Evolutionary conservation across 2,888 invertebrate genomes (phyloP), one percentile per base, ranked within the genome.

Genomic region (Allophyes oxyacanthae): DNA sequence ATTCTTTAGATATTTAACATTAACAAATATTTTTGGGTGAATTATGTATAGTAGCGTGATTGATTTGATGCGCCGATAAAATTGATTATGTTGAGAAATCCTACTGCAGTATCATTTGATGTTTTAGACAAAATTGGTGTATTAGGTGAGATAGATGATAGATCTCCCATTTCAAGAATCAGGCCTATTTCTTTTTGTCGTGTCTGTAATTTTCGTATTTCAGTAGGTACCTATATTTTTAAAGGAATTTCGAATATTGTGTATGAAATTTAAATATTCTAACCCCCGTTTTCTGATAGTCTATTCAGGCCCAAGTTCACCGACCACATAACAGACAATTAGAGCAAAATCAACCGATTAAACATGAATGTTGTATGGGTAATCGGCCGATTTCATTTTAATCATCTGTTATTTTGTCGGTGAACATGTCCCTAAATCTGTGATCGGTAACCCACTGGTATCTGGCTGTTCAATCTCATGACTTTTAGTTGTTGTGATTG

Each of bases 21-120:
- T 40, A 20, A 44, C 13, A 34, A 6, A 15, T 5, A 0, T 32
- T 28, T 50, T 40, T 26, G 38, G 26, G n/a, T 26, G 28, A 25
- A 32, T 30, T 30, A 25, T 63, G 15, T 44, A 44, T 32, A 53
- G 26, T 2, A 30, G 26, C 34, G 25, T 50, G 46, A 28, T 32
- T 33, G 25, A 9, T 37, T 15, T 34, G 8, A 1, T 37, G 32
- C 34, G 25, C 10, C 6, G 9, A 37, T 6, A 28, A 32, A 48
- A 13, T 20, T 20, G 2, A 20, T n/a, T 20, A 20, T 20, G 20
- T 20, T 2, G 20, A 3, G 4, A 4, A 20, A 20, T 3, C 4
- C 20, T 20, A 45, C 13, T 26, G 43, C 5, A 41, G n/a, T 63
- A 26, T 26, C 15, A 10, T 34, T 45, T 13, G 30, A 58, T 28